Base-by-base conservation (phyloP, 2,113 vertebrate species). In the Merops nubicus region DNA sequence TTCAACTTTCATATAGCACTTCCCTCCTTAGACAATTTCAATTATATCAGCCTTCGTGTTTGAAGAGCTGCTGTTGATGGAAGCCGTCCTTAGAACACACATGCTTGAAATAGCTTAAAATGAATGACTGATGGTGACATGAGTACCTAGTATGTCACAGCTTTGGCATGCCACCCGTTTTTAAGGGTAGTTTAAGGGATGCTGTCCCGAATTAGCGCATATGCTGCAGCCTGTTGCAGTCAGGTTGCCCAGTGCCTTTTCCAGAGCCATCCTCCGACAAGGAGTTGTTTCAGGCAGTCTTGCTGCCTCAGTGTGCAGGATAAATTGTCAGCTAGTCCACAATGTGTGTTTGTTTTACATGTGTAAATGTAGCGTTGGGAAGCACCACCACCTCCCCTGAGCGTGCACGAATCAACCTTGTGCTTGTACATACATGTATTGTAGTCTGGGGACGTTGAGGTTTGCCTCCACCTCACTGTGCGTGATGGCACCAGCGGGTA, bases 301-400 rank as follows among this genome's bases (percentile, higher is more conserved):
- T 51, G 53, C 54, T 95, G 91, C 83, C 88, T 95, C 1, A 8
- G 29, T 77, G 59, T 80, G 74, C 59, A 65, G 50, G 63, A 50
- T 91, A 69, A 88, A 63, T 31, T 76, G 56, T 79, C 73, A 80
- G 79, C 48, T 90, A 63, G 34, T 70, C 0, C 20, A 77, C 57
- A 63, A 8, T 89, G 80, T 93, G 57, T 83, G 65, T 95, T 31
- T 82, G 57, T 64, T 92, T 96, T 92, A 73, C 73, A 79, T 62
- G 33, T 65, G n/a, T 93, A 74, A 85, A 69, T 33, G 48, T 13
- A 40, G 51, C 0, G 3, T 57, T 95, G 86, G 91, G 93, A 81
- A 96, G 62, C 74, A 51, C 33, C 74, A 51, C 33, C 56, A 65
- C 12, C 69, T 87, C 43, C 76, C 56, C 83, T 4, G 7, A 62